These are phyloP conservation scores for Augochlora pura DNA, from an alignment of 1,140 invertebrate species.

Conservation along the genomic window DNA sequence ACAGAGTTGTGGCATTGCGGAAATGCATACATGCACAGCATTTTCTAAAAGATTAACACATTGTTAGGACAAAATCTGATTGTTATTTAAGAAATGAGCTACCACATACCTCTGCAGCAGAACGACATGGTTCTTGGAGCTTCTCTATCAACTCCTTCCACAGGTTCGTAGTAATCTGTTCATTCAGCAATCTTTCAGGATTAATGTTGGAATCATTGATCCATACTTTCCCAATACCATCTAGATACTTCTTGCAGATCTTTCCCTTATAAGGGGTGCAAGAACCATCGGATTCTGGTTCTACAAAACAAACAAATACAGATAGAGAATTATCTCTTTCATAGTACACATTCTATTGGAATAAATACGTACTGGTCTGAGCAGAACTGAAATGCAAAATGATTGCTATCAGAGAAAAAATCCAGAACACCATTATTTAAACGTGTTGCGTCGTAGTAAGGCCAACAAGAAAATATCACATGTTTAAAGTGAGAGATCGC, in stretches of 20 bases:
- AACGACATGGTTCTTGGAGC: constrained; percentile 90
- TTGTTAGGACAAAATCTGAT: neutral
- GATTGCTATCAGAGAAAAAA: constrained; percentile 50
- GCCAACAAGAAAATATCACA: constrained; percentile 37
- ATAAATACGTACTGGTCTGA: constrained; percentile 59
- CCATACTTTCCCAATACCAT: constrained; percentile 88
- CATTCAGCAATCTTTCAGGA: constrained; percentile 89
- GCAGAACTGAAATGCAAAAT: constrained; percentile 53
- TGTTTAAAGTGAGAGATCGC: constrained; percentile 32
- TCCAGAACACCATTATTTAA: constrained; percentile 64
- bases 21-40: constrained; percentile 95
- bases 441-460: constrained; percentile 25
- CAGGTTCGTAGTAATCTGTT: constrained; percentile 89
- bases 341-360: neutral
- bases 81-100: too few relatives aligned
- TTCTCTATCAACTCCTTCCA: constrained; percentile 92
- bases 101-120: constrained; percentile 87
- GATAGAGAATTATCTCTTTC: neutral
- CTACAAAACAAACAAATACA: neutral
- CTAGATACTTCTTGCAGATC: constrained; percentile 91
- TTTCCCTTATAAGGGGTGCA: constrained; percentile 94
- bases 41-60: constrained; percentile 81
- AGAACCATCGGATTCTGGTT: constrained; percentile 81
- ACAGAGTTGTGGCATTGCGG: constrained; percentile 87
- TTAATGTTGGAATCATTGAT: constrained; percentile 87